Evolutionary conservation across 2,888 invertebrate species (phyloP).

Genomic region (Tetanocera ferruginea): DNA sequence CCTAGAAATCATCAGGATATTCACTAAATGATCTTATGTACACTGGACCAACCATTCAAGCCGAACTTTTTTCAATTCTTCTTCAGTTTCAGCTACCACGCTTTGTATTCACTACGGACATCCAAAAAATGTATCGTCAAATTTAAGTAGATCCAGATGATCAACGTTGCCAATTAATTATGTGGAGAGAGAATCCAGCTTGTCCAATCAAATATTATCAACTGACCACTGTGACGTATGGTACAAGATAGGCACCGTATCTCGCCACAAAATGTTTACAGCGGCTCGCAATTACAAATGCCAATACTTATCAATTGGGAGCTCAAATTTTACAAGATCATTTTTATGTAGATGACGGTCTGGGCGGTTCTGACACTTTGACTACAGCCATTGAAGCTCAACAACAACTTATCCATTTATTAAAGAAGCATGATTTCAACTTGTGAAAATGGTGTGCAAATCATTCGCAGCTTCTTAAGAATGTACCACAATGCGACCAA

Average conservation of each 20-base stretch:
- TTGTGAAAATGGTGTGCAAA: too few relatives aligned
- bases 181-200: too few relatives aligned
- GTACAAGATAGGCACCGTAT: neutral
- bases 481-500: neutral
- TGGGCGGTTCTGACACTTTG: too few relatives aligned
- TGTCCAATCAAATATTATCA: too few relatives aligned
- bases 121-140: neutral
- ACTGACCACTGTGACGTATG: neutral
- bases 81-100: neutral
- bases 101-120: neutral
- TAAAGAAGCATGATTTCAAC: neutral
- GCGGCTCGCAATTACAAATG: neutral
- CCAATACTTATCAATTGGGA: neutral
- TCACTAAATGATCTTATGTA: too few relatives aligned
- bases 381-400: neutral
- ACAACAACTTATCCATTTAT: neutral
- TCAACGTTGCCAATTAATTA: too few relatives aligned
- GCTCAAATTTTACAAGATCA: neutral
- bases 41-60: too few relatives aligned
- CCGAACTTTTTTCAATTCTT: too few relatives aligned
- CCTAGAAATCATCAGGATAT: too few relatives aligned
- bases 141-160: too few relatives aligned
- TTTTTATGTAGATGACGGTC: neutral
- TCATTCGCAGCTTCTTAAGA: neutral
- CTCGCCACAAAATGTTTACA: neutral